A percentile compares a stretch with the other conserved stretches of the same genome.
These are phyloP conservation scores for Eupithecia inturbata DNA, from an alignment of 2,888 invertebrate genomes.

Conservation along the genomic window DNA sequence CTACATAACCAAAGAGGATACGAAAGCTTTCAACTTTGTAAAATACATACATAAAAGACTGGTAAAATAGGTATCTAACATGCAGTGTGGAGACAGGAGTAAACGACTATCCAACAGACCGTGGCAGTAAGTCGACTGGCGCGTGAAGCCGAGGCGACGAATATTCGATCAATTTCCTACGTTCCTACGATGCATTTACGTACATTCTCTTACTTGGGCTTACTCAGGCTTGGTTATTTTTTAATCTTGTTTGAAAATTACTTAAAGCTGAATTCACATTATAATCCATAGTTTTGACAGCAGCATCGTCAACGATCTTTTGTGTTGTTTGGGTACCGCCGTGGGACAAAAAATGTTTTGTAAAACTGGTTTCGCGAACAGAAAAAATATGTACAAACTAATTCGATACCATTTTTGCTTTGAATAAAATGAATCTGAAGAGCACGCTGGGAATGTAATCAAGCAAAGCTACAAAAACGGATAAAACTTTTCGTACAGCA, in stretches of 20 bases:
- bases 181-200: background rate
- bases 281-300: background rate
- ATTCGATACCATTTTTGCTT: background rate
- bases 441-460: background rate
- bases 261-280: background rate
- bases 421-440: background rate
- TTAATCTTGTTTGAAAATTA: background rate
- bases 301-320: background rate
- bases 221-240: background rate
- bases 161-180: constrained; percentile 9
- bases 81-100: background rate
- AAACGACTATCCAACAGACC: constrained; percentile 16
- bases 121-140: constrained; percentile 11
- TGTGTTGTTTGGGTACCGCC: background rate
- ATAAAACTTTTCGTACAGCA: background rate
- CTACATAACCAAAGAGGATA: background rate
- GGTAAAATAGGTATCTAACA: background rate
- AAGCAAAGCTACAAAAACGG: background rate
- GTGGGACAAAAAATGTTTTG: background rate
- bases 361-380: background rate
- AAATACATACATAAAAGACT: background rate
- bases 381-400: background rate
- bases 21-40: background rate
- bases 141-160: constrained; percentile 4
- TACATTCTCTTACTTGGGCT: background rate